Conservation (phyloP, 2,888 invertebrate genomes). For the Melanophora roralis region DNA sequence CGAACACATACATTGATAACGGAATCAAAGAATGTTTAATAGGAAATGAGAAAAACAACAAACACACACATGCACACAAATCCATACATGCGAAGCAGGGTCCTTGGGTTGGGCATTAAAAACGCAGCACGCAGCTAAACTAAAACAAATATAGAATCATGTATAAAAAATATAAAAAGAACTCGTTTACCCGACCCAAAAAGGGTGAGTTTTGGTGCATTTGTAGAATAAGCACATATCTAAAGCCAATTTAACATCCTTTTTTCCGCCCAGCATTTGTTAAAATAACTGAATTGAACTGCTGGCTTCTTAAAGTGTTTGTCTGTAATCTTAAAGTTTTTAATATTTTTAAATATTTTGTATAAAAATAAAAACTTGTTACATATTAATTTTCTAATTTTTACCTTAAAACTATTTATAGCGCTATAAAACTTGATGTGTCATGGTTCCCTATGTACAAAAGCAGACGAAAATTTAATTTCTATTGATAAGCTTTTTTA, state of each 20-base stretch:
- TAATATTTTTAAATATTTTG: not conserved
- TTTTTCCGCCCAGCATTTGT: slow-evolving; percentile 49
- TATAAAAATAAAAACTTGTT: not conserved
- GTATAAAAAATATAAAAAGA: slow-evolving; percentile 35
- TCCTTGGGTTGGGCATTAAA: slow-evolving; percentile 54
- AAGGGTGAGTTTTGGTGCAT: slow-evolving; percentile 56
- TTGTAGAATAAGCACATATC: not conserved
- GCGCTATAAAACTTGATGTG: too few relatives aligned
- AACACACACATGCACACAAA: slow-evolving; percentile 18
- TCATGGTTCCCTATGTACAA: too few relatives aligned
- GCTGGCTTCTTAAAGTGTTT: slow-evolving; percentile 49
- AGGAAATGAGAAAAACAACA: slow-evolving; percentile 50
- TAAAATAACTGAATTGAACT: slow-evolving; percentile 58
- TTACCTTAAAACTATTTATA: too few relatives aligned
- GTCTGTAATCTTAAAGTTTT: slow-evolving; percentile 45
- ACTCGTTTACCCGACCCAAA: slow-evolving; percentile 19
- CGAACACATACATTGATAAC: slow-evolving; percentile 6
- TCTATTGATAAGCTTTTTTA: too few relatives aligned
- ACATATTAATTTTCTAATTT: not conserved
- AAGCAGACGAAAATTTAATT: too few relatives aligned
- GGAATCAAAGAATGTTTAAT: slow-evolving; percentile 24
- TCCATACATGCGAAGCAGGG: slow-evolving; percentile 39
- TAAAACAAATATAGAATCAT: slow-evolving; percentile 64
- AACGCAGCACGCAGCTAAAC: slow-evolving; percentile 38
- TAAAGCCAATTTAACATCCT: not conserved